Evolutionary conservation across 2,888 invertebrate genomes (phyloP).

Genomic region (Nasonia oneida): DNA sequence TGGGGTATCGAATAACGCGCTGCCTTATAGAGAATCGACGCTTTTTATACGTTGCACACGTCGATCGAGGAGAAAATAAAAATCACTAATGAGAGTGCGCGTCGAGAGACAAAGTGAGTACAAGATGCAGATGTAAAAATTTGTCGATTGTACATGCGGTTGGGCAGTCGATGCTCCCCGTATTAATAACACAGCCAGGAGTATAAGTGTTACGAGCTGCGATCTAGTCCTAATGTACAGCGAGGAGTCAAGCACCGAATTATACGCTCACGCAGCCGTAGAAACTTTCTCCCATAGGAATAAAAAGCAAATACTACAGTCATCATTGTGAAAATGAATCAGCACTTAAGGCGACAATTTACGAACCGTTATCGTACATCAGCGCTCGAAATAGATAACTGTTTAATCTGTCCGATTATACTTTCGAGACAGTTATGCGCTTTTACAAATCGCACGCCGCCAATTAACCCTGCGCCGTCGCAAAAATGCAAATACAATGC

Average conservation of each 20-base stretch:
- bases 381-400: conserved; percentile 46
- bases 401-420: conserved; percentile 35
- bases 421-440: conserved; percentile 29
- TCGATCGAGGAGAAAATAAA: background rate
- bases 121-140: too few relatives aligned
- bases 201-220: conserved; percentile 1
- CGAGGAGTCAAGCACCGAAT: conserved; percentile 24
- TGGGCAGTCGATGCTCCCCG: too few relatives aligned
- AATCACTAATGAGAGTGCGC: background rate
- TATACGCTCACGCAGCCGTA: conserved; percentile 7
- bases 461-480: conserved; percentile 19
- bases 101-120: too few relatives aligned
- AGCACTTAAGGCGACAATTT: conserved; percentile 58
- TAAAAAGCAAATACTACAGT: conserved; percentile 51
- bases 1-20: background rate
- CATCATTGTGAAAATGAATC: conserved; percentile 61
- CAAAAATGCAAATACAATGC: conserved; percentile 35
- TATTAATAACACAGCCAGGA: background rate
- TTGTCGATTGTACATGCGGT: too few relatives aligned
- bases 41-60: background rate
- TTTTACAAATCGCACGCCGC: conserved; percentile 34
- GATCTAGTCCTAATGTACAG: background rate
- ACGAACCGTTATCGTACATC: conserved; percentile 57
- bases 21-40: background rate
- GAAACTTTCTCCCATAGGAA: conserved; percentile 52